These are phyloP conservation scores for Anarrhichthys ocellatus DNA, from an alignment of 2,113 vertebrate genomes.

Conservation along the genomic window DNA sequence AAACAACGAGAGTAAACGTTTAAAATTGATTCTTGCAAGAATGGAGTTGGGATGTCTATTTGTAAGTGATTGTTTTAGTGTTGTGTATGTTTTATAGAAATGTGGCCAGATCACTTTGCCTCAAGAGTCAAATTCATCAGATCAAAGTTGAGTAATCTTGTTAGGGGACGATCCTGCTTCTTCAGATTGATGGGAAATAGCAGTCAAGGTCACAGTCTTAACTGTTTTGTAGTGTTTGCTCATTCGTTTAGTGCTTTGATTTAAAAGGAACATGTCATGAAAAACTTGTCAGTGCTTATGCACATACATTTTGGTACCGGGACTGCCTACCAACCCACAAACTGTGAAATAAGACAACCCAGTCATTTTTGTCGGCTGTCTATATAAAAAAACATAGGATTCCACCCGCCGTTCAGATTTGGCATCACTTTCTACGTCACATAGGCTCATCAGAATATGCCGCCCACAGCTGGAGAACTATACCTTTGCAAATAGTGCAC, in stretches of 20 bases:
- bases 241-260: conserved; percentile 4
- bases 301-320: not conserved
- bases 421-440: not conserved
- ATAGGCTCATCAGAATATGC: not conserved
- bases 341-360: not conserved
- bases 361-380: too few species aligned
- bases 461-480: too few species aligned
- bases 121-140: conserved; percentile 62
- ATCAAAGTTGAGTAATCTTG: conserved; percentile 41
- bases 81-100: conserved; percentile 48
- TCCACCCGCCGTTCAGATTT: not conserved
- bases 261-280: conserved; percentile 1
- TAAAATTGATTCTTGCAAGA: conserved; percentile 60
- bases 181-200: conserved; percentile 47
- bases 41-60: conserved; percentile 48
- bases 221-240: conserved; percentile 3
- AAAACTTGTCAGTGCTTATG: not conserved
- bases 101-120: conserved; percentile 56
- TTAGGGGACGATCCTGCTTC: conserved; percentile 48
- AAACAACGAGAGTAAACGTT: conserved; percentile 28
- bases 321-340: not conserved
- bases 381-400: not conserved
- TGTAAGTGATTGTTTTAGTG: conserved; percentile 29
- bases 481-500: too few species aligned
- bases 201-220: conserved; percentile 42